Base-by-base conservation (phyloP, 2,888 invertebrate genomes). In the Xestia c-nigrum region DNA sequence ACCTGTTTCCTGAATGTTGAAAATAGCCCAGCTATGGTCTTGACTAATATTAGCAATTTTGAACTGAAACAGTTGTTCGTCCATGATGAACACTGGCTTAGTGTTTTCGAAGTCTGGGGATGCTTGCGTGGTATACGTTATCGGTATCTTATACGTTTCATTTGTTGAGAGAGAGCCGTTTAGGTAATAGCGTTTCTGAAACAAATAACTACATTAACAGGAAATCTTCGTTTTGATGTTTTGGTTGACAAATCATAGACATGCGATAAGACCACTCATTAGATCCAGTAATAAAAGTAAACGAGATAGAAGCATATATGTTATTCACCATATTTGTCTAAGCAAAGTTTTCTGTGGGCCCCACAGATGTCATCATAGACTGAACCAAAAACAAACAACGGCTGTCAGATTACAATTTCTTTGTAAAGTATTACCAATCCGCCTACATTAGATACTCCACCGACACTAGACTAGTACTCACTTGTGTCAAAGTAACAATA, bases 1-100 rank as follows among this genome's bases (percentile, higher is more conserved):
- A 97, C 97, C 97, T 80, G 97, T 97, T 91, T 97, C 97, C 88
- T 97, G 97, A 19, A 97, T 78, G 87, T 98, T 98, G 46, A 97
- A 95, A 65, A 98, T 94, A 0, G 97, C 91, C 97, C 97, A 97
- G 64, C 94, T 94, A 47, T 94, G 91, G 31, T 88, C 85, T 19
- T 90, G 82, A 38, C 87, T 90, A n/a, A 94, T 90, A 70, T 92
- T 91, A 0, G 90, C 81, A 10, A 95, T 84, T 5, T 86, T 86
- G 5, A 95, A 88, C 9, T 85, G 87, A 21, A 92, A 85, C 0
- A 89, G 90, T 76, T 88, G 83, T 3, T 88, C 88, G 9, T 91
- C 90, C 95, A 96, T 93, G 3, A 97, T 92, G 55, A 96, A 94
- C 0, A 80, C 90, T 6, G 96, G 96, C 86, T 93, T 94, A 0